phyloP scores from a whole-genome alignment of 2,797 vertebrate genomes.

The Acanthurus leucopareius region DNA sequence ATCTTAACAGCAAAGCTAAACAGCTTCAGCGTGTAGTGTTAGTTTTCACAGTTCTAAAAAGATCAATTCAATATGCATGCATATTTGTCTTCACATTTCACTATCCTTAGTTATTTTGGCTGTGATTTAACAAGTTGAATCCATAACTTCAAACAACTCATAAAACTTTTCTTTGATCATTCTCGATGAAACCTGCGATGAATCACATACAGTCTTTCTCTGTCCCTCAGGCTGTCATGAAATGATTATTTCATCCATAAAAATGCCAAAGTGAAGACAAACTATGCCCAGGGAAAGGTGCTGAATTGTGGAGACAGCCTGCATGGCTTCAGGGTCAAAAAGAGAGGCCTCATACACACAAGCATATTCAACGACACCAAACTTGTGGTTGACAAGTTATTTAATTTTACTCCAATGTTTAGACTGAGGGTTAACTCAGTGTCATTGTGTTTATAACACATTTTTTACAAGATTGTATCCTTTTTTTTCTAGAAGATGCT shows the following conservation, averaged over 20 bases:
- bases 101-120: neutral
- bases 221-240: slow-evolving; percentile 35
- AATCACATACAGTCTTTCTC: slow-evolving; percentile 22
- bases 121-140: neutral
- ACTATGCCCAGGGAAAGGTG: neutral
- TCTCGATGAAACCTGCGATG: neutral
- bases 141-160: neutral
- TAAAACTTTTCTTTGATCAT: slow-evolving; percentile 1
- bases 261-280: slow-evolving; percentile 33
- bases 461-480: neutral
- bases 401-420: neutral
- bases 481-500: neutral
- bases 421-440: neutral
- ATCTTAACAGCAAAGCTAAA: neutral
- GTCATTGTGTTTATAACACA: neutral
- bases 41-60: neutral
- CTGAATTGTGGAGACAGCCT: slow-evolving; percentile 27
- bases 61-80: neutral
- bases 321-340: neutral
- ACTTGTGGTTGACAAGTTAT: neutral
- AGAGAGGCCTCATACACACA: neutral
- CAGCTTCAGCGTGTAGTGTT: neutral
- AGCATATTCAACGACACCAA: neutral
- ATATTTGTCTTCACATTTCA: neutral
- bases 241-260: slow-evolving; percentile 45